Base-by-base conservation (phyloP, 2,113 vertebrate species). In the Numenius arquata region DNA sequence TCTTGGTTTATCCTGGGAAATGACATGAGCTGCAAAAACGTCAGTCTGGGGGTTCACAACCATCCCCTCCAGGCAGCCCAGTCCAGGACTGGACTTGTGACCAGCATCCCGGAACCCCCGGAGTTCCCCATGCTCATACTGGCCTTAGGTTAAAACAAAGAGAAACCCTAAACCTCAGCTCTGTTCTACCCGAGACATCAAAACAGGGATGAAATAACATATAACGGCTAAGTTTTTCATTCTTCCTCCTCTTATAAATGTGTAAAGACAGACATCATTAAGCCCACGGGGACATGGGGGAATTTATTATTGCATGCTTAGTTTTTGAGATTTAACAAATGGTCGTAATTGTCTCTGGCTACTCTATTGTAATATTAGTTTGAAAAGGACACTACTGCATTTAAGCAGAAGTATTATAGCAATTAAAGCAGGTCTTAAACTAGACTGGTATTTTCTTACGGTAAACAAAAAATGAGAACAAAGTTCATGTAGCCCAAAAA, bases 11-110 rank as follows among this genome's bases (percentile, higher is more conserved):
- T 52, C 18, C 48, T 40, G 72, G 71, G 84, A 59, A 67, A 53
- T 34, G 15, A 23, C 9, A 22, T 0, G 58, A 81, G 38, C 38
- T 87, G 45, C 17, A 34, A 48, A 41, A 34, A 14, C 0, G 1
- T 47, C 8, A 25, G 7, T 8, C 30, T 43, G 85, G 71, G 55
- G 58, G 45, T 29, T 68, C 48, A 7, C 4, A 5, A 15, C 25
- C 30, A 29, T 13, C 32, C 36, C 26, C 61, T 48, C 27, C 40
- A 27, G 21, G 15, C 27, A 41, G 71, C 4, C 12, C 82, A 45
- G 67, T 2, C 40, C 68, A 43, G 11, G 43, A 48, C 29, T 2
- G 53, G n/a, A 21, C 48, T 12, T 18, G 34, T 5, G 32, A 71
- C 34, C 12, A 16, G n/a, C 61, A 38, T 6, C 43, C 52, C 32